A percentile compares a stretch with the other conserved stretches of the same genome.
Conservation (phyloP, 2,113 vertebrate genomes). For the Sapayoa aenigma region DNA sequence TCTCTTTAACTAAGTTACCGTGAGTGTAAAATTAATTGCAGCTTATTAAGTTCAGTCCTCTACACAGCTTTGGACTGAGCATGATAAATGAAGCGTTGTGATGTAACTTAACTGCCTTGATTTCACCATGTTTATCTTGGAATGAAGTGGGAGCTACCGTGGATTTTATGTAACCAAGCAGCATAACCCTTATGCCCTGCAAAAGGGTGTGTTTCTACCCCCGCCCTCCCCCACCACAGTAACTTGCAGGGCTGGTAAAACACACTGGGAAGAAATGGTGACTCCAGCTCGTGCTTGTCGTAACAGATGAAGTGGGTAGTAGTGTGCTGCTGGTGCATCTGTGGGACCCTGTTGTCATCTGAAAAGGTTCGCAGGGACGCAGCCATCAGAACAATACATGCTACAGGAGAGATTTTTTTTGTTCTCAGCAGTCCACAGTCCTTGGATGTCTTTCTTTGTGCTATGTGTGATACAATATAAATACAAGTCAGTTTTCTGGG, state of each 20-base stretch:
- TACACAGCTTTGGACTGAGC: background rate
- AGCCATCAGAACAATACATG: no score
- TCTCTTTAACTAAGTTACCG: background rate
- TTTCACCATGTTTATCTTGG: background rate
- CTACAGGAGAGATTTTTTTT: no score
- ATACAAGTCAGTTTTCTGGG: no score
- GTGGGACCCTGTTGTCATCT: background rate
- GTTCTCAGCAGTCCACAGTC: no score
- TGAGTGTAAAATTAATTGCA: background rate
- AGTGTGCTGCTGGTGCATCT: no score
- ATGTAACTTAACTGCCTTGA: background rate
- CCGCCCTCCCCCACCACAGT: background rate
- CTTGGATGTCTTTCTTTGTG: no score
- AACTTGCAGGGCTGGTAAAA: background rate
- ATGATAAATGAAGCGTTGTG: background rate
- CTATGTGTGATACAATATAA: no score
- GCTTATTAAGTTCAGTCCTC: background rate
- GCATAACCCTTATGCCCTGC: background rate
- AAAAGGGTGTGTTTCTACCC: background rate
- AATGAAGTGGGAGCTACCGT: rapidly evolving
- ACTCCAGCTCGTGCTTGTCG: background rate
- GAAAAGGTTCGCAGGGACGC: no score
- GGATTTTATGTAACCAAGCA: background rate
- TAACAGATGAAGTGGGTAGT: background rate
- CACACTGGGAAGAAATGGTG: rapidly evolving